Conservation (phyloP, 2,888 invertebrate species). For the Rambutsinella grinnellia region DNA sequence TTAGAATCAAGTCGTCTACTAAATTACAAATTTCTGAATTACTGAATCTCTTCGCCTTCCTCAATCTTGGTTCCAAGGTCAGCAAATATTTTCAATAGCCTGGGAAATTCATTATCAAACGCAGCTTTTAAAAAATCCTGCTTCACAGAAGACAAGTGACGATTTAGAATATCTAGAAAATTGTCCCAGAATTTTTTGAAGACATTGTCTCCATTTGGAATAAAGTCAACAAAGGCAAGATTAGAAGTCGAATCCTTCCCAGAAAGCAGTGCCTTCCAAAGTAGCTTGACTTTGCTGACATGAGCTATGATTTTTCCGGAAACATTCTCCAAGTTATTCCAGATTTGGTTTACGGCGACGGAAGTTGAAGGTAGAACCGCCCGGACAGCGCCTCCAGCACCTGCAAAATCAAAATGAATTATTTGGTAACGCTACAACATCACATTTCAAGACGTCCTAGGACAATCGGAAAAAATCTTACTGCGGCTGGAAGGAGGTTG, state of each 20-base stretch:
- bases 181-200: constrained; percentile 64
- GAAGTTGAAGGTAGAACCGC: constrained; percentile 73
- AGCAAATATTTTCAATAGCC: constrained; percentile 83
- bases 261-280: constrained; percentile 49
- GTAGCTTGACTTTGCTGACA: constrained; percentile 51
- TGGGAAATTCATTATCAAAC: constrained; percentile 89
- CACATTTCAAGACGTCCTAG: background rate
- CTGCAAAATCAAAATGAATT: constrained; percentile 4
- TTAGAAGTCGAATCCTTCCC: constrained; percentile 60
- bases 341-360: constrained; percentile 71
- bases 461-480: too few relatives aligned
- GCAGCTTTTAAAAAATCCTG: constrained; percentile 80
- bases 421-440: background rate
- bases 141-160: constrained; percentile 67
- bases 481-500: constrained; percentile 35
- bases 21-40: too few relatives aligned
- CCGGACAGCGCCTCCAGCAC: constrained; percentile 73
- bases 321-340: constrained; percentile 83
- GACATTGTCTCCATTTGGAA: constrained; percentile 35
- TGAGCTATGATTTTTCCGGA: constrained; percentile 50
- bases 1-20: too few relatives aligned
- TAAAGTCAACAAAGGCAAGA: constrained; percentile 49
- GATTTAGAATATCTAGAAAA: constrained; percentile 58
- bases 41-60: constrained; percentile 51
- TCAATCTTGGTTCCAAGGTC: constrained; percentile 59